Evolutionary conservation across 1,140 invertebrate genomes (phyloP).

Genomic region (Vanessa tameamea): DNA sequence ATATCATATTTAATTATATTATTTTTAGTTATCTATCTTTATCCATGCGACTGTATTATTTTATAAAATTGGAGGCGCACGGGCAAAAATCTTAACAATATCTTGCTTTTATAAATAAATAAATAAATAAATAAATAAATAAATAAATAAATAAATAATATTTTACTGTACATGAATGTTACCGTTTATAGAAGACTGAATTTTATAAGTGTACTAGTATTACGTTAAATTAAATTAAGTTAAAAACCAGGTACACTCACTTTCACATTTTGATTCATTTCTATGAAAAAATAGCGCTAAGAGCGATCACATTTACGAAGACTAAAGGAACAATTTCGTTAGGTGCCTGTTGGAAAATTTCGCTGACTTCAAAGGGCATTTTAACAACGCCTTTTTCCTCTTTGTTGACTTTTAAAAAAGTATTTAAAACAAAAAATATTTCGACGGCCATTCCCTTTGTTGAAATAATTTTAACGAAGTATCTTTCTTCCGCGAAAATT

Average conservation of each 20-base stretch:
- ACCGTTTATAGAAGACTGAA: no score
- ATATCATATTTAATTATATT: neutral
- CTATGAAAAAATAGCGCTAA: slow-evolving; percentile 61
- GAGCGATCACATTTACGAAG: slow-evolving; percentile 69
- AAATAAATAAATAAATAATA: no score
- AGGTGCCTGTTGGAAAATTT: slow-evolving; percentile 70
- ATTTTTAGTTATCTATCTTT: no score
- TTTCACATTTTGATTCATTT: slow-evolving; percentile 28
- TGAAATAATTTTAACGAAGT: slow-evolving; percentile 41
- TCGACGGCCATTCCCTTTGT: slow-evolving; percentile 27
- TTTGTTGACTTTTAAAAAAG: slow-evolving; percentile 68
- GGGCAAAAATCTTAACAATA: no score
- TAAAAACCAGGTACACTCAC: neutral
- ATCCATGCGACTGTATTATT: no score
- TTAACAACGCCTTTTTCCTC: slow-evolving; percentile 65
- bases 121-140: no score
- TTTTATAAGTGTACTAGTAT: neutral
- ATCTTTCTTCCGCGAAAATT: slow-evolving; percentile 30
- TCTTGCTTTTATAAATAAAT: no score
- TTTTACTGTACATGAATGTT: no score
- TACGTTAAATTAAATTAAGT: neutral
- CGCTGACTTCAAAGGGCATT: slow-evolving; percentile 73
- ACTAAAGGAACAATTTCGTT: slow-evolving; percentile 77
- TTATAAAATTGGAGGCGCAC: no score
- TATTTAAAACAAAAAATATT: slow-evolving; percentile 61